Conservation (phyloP, 1,140 invertebrate genomes). For the Pinna nobilis region DNA sequence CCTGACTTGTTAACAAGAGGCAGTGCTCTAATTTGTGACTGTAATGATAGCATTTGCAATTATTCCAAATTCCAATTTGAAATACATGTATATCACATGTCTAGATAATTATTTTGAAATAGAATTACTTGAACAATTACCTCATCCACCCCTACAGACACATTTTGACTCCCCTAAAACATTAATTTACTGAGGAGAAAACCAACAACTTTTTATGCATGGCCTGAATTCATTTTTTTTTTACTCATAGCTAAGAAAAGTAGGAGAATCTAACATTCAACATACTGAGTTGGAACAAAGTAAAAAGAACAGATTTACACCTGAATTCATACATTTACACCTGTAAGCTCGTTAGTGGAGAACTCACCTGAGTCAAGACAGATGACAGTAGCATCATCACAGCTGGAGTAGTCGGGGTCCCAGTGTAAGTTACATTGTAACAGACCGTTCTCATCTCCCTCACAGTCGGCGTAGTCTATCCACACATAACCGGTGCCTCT, state of each 20-base stretch:
- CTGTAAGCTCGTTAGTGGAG: neutral
- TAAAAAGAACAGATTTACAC: neutral
- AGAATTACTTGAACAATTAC: too few species aligned
- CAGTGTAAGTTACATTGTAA: conserved; percentile 42
- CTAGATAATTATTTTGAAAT: too few species aligned
- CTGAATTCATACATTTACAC: neutral
- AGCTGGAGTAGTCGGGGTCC: conserved; percentile 33
- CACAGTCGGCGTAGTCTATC: conserved; percentile 48
- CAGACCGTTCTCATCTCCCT: conserved; percentile 35
- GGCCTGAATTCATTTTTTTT: neutral
- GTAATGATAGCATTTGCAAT: too few species aligned
- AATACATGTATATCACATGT: too few species aligned
- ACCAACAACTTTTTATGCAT: neutral
- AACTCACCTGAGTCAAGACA: conserved; percentile 48
- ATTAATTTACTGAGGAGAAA: too few species aligned
- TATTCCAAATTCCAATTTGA: too few species aligned
- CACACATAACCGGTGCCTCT: conserved; percentile 30
- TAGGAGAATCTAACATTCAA: too few species aligned
- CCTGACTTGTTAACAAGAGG: too few species aligned
- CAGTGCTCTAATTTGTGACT: too few species aligned
- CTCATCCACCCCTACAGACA: too few species aligned
- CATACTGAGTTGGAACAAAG: too few species aligned
- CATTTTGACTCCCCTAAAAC: too few species aligned
- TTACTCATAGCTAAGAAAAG: neutral
- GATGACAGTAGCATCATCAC: conserved; percentile 44